These are phyloP conservation scores for Arnoldichthys spilopterus DNA, from an alignment of 2,797 vertebrate genomes.

Conservation along the genomic window DNA sequence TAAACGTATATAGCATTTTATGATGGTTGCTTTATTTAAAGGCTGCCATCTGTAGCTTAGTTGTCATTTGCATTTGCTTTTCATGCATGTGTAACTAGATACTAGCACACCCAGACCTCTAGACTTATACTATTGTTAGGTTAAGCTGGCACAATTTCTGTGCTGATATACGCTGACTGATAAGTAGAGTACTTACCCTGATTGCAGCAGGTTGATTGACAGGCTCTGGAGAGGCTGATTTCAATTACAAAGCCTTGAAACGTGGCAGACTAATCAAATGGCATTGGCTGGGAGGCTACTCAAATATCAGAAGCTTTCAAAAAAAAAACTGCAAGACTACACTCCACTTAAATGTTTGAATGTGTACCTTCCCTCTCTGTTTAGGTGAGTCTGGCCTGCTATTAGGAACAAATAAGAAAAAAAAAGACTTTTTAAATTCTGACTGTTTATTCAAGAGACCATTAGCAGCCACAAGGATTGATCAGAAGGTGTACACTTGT, in stretches of 20 bases:
- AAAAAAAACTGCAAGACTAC: background rate
- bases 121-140: background rate
- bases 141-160: background rate
- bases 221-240: background rate
- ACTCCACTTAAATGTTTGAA: background rate
- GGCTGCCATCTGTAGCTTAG: too few species aligned
- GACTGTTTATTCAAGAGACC: background rate
- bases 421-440: background rate
- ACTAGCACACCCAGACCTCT: background rate
- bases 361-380: background rate
- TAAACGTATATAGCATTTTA: too few species aligned
- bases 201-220: conserved; percentile 6
- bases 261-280: background rate
- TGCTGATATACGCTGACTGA: background rate
- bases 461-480: background rate
- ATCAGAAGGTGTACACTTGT: background rate
- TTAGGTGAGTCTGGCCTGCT: background rate
- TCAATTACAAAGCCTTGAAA: background rate
- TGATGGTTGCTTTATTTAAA: too few species aligned
- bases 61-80: background rate
- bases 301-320: background rate
- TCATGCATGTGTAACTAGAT: background rate
- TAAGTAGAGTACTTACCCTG: conserved; percentile 9
- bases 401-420: background rate
- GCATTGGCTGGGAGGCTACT: background rate